phyloP scores from a whole-genome alignment of 1,140 invertebrate genomes.

The Drosophila setifemur region DNA sequence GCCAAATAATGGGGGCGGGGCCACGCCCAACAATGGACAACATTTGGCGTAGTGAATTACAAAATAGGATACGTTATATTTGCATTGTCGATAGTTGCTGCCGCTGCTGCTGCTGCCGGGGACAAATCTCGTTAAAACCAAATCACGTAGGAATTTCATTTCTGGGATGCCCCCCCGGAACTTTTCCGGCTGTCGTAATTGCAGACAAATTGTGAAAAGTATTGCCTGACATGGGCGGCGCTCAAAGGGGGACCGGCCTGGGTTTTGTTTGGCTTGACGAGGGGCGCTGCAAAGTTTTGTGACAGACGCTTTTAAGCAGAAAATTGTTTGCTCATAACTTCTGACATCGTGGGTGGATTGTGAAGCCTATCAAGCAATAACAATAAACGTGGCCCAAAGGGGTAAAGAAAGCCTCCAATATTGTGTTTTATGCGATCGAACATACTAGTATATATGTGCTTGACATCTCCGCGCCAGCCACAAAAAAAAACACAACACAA shows the following conservation, averaged over 20 bases:
- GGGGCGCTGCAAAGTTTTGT: constrained; percentile 68
- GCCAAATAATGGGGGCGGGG: constrained; percentile 23
- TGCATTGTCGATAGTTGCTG: constrained; percentile 79
- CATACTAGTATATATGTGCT: neutral
- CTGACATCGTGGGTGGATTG: constrained; percentile 28
- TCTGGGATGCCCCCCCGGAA: constrained; percentile 16
- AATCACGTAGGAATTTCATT: constrained; percentile 67
- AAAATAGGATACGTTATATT: constrained; percentile 58
- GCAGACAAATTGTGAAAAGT: constrained; percentile 68
- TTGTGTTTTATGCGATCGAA: constrained; percentile 25
- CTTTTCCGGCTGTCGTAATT: constrained; percentile 59
- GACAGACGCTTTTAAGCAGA: constrained; percentile 78
- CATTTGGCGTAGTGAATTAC: constrained; percentile 51
- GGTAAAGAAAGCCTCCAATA: constrained; percentile 10
- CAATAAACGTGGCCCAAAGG: constrained; percentile 22
- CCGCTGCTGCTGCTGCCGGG: constrained; percentile 41
- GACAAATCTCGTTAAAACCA: constrained; percentile 71
- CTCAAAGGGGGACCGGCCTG: constrained; percentile 32
- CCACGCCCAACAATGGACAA: constrained; percentile 48
- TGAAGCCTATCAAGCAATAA: constrained; percentile 38
- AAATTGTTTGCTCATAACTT: constrained; percentile 79
- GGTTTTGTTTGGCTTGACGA: constrained; percentile 60
- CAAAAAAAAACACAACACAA: no score
- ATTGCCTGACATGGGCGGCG: constrained; percentile 37
- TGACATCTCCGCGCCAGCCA: constrained; percentile 12